Evolutionary conservation across 2,113 vertebrate species (phyloP).

Genomic region (Austrofundulus limnaeus): DNA sequence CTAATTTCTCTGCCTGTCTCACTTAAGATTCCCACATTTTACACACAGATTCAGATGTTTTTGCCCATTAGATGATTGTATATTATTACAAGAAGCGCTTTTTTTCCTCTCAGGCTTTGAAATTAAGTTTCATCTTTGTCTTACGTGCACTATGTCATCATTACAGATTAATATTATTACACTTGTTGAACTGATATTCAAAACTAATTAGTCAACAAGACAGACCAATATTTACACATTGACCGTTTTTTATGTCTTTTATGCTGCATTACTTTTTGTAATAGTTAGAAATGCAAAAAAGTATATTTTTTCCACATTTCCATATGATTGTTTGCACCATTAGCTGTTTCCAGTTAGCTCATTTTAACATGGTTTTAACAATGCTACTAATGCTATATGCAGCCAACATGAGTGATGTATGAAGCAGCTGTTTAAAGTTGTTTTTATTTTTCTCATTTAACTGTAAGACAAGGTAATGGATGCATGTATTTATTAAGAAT

Average conservation of each 20-base stretch:
- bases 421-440: slow-evolving; percentile 24
- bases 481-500: slow-evolving; percentile 79
- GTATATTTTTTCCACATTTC: slow-evolving; percentile 26
- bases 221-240: slow-evolving; percentile 40
- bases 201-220: slow-evolving; percentile 44
- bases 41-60: slow-evolving; percentile 7
- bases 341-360: slow-evolving; percentile 44
- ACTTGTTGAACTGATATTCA: slow-evolving; percentile 54
- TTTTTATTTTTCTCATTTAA: slow-evolving; percentile 45
- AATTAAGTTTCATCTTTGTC: slow-evolving; percentile 24
- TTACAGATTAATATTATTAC: slow-evolving; percentile 42
- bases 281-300: slow-evolving; percentile 22
- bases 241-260: slow-evolving; percentile 46
- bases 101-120: slow-evolving; percentile 55
- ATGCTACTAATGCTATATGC: slow-evolving; percentile 16
- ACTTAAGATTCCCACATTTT: slow-evolving; percentile 24
- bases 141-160: slow-evolving; percentile 65
- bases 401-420: slow-evolving; percentile 35
- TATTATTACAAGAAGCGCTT: slow-evolving; percentile 46
- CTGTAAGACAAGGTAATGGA: slow-evolving; percentile 53
- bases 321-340: slow-evolving; percentile 50
- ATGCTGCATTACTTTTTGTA: slow-evolving; percentile 46
- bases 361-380: slow-evolving; percentile 34
- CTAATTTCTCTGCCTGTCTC: slow-evolving; percentile 7
- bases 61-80: slow-evolving; percentile 49